Conservation (phyloP, 2,797 vertebrate species). For the Microctenopoma stevenorrisi region DNA sequence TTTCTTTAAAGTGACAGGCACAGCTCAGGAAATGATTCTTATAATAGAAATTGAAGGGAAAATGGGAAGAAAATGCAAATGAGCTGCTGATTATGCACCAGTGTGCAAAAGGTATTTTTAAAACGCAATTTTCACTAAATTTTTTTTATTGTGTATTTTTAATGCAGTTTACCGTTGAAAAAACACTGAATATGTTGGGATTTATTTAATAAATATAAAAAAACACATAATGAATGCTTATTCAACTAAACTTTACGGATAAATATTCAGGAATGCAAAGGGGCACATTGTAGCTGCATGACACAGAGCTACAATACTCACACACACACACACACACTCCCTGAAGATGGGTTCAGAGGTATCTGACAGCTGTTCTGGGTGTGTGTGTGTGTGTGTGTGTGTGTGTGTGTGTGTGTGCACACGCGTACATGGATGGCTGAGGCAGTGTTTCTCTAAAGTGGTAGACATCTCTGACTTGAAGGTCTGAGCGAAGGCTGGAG, state of each 20-base stretch:
- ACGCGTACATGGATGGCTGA: conserved; percentile 19
- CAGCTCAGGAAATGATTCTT: conserved; percentile 10
- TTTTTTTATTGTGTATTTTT: conserved; percentile 24
- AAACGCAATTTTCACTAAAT: conserved; percentile 19
- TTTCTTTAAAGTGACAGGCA: conserved; percentile 15
- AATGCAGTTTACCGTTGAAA: conserved; percentile 15
- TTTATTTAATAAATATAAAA: conserved; percentile 15
- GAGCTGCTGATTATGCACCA: conserved; percentile 46
- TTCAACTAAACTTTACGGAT: conserved; percentile 23
- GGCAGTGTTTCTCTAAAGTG: conserved; percentile 45
- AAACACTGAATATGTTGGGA: conserved; percentile 15
- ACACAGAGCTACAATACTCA: conserved; percentile 36
- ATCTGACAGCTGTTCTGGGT: conserved; percentile 71
- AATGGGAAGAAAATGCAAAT: conserved; percentile 30
- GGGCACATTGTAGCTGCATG: conserved; percentile 27
- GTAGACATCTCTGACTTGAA: conserved; percentile 63
- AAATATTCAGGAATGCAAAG: conserved; percentile 12
- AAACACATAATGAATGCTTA: conserved; percentile 14
- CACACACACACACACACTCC: conserved; percentile 9
- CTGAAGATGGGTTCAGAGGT: conserved; percentile 59
- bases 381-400: background rate
- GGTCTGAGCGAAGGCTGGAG: conserved; percentile 59
- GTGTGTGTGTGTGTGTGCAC: conserved; percentile 13
- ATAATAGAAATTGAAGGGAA: conserved; percentile 5
- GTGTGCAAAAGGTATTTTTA: conserved; percentile 27